These are phyloP conservation scores for Clunio marinus DNA, from an alignment of 2,888 invertebrate genomes.

Conservation along the genomic window DNA sequence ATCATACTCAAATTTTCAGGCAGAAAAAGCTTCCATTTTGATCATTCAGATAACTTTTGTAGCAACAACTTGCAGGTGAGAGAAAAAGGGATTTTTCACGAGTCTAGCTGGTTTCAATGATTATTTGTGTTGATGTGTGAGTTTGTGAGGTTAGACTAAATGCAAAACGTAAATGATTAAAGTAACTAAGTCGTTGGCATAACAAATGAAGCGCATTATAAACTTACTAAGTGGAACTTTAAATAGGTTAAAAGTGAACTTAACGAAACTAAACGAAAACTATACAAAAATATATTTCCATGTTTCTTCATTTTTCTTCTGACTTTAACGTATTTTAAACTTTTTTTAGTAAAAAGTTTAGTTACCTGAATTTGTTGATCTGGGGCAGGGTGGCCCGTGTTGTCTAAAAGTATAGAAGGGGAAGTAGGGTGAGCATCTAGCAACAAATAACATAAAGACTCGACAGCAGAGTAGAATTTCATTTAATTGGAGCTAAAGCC, in stretches of 20 bases:
- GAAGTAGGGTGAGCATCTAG: constrained; percentile 90
- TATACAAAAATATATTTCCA: constrained; percentile 17
- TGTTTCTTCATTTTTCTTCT: constrained; percentile 29
- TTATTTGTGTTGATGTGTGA: background rate
- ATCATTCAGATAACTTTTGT: background rate
- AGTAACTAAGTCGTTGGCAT: background rate
- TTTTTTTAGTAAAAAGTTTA: constrained; percentile 42
- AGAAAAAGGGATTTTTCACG: constrained; percentile 14
- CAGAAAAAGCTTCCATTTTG: background rate
- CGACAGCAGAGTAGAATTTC: constrained; percentile 50
- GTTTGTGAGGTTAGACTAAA: constrained; percentile 18
- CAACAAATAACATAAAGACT: constrained; percentile 78
- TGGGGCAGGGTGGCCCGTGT: constrained; percentile 73
- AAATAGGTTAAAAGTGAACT: constrained; percentile 6
- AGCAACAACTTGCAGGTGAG: constrained; percentile 24
- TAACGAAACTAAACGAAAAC: constrained; percentile 22
- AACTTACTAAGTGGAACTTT: constrained; percentile 13
- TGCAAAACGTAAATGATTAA: constrained; percentile 17
- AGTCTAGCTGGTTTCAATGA: constrained; percentile 17
- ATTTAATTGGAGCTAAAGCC: constrained; percentile 21
- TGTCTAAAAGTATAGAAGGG: constrained; percentile 81
- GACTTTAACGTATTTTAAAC: constrained; percentile 35
- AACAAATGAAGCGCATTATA: constrained; percentile 26
- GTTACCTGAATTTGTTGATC: constrained; percentile 70
- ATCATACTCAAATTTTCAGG: constrained; percentile 10